These are phyloP conservation scores for Onychomys leucogaster DNA, from an alignment of 2,797 vertebrate genomes.

Conservation along the genomic window DNA sequence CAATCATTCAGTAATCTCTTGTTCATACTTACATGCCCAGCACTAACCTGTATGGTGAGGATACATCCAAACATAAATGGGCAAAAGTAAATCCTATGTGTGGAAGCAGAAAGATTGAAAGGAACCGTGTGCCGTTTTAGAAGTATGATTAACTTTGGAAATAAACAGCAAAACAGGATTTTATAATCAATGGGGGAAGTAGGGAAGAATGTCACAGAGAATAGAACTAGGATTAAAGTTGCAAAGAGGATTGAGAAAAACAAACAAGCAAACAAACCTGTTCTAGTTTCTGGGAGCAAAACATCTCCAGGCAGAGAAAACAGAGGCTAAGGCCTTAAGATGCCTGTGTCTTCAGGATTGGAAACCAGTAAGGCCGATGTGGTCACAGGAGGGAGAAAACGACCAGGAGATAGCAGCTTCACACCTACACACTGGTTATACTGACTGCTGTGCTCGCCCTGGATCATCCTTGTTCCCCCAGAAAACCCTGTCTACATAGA, in stretches of 20 bases:
- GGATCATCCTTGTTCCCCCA: neutral
- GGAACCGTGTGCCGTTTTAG: neutral
- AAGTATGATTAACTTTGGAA: neutral
- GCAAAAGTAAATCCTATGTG: neutral
- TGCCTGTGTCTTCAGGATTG: neutral
- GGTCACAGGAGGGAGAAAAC: neutral
- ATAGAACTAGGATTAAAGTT: slow-evolving; percentile 9
- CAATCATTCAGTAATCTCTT: slow-evolving; percentile 11
- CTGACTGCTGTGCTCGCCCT: neutral
- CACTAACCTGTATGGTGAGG: neutral
- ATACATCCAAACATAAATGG: neutral
- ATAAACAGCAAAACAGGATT: neutral
- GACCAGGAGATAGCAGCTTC: neutral
- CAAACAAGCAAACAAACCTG: neutral
- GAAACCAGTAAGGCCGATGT: neutral
- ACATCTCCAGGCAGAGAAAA: neutral
- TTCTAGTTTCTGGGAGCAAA: neutral
- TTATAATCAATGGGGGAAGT: neutral
- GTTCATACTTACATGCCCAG: neutral
- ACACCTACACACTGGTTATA: neutral
- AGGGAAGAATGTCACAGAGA: neutral
- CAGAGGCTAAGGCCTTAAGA: neutral
- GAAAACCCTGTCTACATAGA: neutral
- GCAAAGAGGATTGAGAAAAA: neutral
- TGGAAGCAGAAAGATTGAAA: neutral